A percentile compares a stretch with the other conserved stretches of the same genome.
These are phyloP conservation scores for Sepioteuthis lessoniana DNA, from an alignment of 2,888 invertebrate species.

Conservation along the genomic window DNA sequence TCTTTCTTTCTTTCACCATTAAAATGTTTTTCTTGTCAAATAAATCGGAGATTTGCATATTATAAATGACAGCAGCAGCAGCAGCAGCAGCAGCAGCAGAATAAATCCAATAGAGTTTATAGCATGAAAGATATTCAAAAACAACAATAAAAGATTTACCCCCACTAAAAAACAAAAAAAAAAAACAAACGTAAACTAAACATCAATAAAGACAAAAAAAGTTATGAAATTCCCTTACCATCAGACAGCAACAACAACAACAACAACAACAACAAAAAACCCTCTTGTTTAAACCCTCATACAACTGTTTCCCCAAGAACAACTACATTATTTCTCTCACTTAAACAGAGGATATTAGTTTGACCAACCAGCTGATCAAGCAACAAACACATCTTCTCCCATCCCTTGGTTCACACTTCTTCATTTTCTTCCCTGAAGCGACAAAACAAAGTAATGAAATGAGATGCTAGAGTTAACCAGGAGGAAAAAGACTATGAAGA, in stretches of 20 bases:
- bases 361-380: conserved; percentile 17
- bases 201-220: neutral
- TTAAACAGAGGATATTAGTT: neutral
- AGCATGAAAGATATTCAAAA: neutral
- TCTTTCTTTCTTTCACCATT: neutral
- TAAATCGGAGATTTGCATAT: conserved; percentile 9
- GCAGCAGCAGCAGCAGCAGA: conserved; percentile 8
- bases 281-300: neutral
- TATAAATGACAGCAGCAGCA: neutral
- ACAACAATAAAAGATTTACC: neutral
- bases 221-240: neutral
- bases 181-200: neutral
- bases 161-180: no score
- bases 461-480: conserved; percentile 33
- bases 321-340: neutral
- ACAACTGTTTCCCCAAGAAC: neutral
- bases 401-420: neutral
- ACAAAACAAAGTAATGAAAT: conserved; percentile 33
- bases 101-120: neutral
- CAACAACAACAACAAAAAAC: neutral
- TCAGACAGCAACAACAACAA: neutral
- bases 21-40: neutral
- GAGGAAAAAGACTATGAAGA: neutral
- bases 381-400: neutral
- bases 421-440: neutral